Evolutionary conservation across 2,113 vertebrate species (phyloP), one percentile per base, ranked within the genome.

Genomic region (Megaceryle torquata): DNA sequence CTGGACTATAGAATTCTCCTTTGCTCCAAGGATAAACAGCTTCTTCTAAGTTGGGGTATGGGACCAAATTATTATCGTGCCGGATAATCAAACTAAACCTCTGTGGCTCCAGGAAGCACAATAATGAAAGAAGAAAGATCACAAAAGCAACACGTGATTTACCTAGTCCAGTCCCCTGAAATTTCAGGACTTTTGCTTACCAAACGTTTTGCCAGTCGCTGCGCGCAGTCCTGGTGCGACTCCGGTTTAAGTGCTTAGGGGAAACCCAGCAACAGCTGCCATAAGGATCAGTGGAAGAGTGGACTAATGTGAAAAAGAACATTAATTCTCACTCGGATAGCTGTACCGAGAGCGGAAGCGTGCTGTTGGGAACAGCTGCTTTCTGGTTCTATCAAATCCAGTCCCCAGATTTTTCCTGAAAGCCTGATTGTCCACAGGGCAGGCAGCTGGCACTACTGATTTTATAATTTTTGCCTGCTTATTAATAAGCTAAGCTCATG

Each of bases 371-470:
- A 95, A 93, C 91, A 96, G 91, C 85, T 94, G 95, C 56, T 89
- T 85, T 89, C 75, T 91, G 46, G 9, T 69, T 74, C 82, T 80
- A 50, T 88, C 71, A 89, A 93, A 91, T 63, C 50, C 67, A 64
- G 41, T 69, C 67, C 37, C 31, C 91, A 94, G 82, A 82, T 94
- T 96, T 89, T 91, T 79, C n/a, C 82, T 85, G 87, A 95, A 96
- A 88, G 93, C 71, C 63, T 94, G 46, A 96, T 54, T 96, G 85
- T 93, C 74, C 75, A 63, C 8, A 89, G 63, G 82, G 88, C 71
- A 88, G 78, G 64, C 82, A 96, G 91, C 93, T 93, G 93, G 75
- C 91, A 88, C 41, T 63, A 76, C 70, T 89, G 82, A 50, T 93
- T 96, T 94, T 91, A 89, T 71, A 63, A 91, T 89, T 82, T 82